Conservation (phyloP, 2,113 vertebrate genomes). For the Ciconia stormi region DNA sequence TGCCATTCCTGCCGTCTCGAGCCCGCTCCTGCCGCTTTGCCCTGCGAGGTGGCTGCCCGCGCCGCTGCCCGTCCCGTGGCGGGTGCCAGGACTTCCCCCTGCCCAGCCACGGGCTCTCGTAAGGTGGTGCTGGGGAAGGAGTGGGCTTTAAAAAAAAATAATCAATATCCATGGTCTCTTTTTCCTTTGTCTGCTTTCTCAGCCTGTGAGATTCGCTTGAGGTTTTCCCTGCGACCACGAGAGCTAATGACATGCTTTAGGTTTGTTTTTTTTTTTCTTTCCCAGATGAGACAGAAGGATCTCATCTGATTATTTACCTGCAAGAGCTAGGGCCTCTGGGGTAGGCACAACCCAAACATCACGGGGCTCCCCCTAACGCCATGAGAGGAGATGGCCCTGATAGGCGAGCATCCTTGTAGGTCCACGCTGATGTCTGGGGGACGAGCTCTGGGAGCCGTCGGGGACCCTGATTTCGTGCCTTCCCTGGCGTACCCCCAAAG, state of each 20-base stretch:
- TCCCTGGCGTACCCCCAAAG: rapidly evolving
- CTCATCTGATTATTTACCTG: not conserved
- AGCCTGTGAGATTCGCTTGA: not conserved
- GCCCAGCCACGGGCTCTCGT: rapidly evolving
- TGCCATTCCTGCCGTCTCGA: not conserved
- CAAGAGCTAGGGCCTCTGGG: not conserved
- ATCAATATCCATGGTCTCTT: not conserved
- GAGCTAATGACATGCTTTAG: not conserved
- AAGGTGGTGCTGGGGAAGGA: not conserved
- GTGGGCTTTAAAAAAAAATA: not conserved
- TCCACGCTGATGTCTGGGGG: rapidly evolving
- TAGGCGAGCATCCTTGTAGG: not conserved
- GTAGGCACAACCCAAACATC: not conserved
- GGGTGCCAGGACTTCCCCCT: not conserved
- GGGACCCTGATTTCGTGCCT: not conserved
- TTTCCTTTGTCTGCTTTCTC: slow-evolving; percentile 20
- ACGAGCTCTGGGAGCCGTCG: not conserved
- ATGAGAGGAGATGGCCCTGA: not conserved
- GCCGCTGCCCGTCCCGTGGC: not conserved
- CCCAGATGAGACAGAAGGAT: not conserved
- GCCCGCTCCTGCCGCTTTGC: slow-evolving; percentile 4
- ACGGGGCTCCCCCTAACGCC: rapidly evolving
- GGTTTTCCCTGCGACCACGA: not conserved
- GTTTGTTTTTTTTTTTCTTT: not conserved
- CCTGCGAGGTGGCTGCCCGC: not conserved